phyloP scores from a whole-genome alignment of 1,140 invertebrate species.

The Planococcus citri region DNA sequence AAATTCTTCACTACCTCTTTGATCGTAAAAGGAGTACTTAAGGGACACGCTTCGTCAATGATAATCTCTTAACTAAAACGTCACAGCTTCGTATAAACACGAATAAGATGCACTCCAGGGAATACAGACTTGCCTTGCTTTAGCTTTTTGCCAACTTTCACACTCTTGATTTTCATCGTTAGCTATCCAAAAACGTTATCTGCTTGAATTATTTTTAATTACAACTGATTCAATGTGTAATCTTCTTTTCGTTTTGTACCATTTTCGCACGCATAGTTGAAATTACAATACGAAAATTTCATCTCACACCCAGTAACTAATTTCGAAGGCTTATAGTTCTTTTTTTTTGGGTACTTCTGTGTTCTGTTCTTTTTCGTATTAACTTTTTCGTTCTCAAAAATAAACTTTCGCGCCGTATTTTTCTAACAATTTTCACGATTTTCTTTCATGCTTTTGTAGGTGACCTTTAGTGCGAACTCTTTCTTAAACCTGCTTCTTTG shows the following conservation, averaged over 20 bases:
- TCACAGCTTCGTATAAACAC: constrained; percentile 6
- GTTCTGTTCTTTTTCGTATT: too few relatives aligned
- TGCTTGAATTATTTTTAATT: constrained; percentile 8
- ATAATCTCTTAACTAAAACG: constrained; percentile 7
- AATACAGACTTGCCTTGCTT: neutral
- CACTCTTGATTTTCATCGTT: neutral
- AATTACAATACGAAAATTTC: neutral
- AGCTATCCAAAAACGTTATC: neutral
- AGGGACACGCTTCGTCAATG: constrained; percentile 1
- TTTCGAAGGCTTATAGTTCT: too few relatives aligned
- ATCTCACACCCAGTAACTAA: too few relatives aligned
- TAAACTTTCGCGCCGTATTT: too few relatives aligned
- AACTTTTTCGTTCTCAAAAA: too few relatives aligned
- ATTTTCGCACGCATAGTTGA: neutral
- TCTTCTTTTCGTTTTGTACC: neutral
- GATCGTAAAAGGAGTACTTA: neutral
- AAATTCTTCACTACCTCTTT: neutral
- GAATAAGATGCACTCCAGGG: neutral
- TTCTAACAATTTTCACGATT: too few relatives aligned
- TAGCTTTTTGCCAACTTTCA: neutral
- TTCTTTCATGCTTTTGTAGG: too few relatives aligned
- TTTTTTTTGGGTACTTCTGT: too few relatives aligned
- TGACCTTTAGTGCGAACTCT: too few relatives aligned
- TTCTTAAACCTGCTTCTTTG: too few relatives aligned
- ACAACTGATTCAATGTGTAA: neutral